A percentile compares a stretch with the other conserved stretches of the same genome.
Evolutionary conservation across 2,797 vertebrate species (phyloP).

Genomic region (Galaxias olidus): DNA sequence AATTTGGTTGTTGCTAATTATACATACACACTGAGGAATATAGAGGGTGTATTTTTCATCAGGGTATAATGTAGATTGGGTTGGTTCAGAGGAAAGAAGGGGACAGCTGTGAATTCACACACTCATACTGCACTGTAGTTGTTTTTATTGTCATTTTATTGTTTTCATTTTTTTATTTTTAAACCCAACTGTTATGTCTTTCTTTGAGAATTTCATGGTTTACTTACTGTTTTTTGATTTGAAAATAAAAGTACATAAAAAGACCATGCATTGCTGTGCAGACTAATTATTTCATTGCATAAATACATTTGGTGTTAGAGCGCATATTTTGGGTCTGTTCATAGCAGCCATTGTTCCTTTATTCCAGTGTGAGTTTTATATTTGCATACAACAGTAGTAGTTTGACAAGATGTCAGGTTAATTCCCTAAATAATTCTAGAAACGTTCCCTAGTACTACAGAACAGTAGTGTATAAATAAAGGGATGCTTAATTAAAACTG

Average conservation of each 20-base stretch:
- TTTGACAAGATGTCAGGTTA: too few relatives aligned
- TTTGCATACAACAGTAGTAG: too few relatives aligned
- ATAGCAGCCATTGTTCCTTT: too few relatives aligned
- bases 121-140: conserved; percentile 74
- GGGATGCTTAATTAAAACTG: too few relatives aligned
- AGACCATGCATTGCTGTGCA: conserved; percentile 26
- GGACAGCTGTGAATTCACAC: conserved; percentile 64
- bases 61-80: neutral
- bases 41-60: conserved; percentile 3
- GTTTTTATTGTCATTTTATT: conserved; percentile 28
- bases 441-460: too few relatives aligned
- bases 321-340: too few relatives aligned
- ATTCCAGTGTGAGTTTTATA: too few relatives aligned
- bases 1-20: too few relatives aligned
- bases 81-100: conserved; percentile 14
- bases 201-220: conserved; percentile 45
- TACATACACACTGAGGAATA: neutral
- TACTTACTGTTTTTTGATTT: conserved; percentile 40
- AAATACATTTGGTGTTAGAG: too few relatives aligned
- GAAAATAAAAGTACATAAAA: conserved; percentile 52
- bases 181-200: conserved; percentile 39
- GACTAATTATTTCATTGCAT: conserved; percentile 13
- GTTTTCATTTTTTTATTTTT: conserved; percentile 18
- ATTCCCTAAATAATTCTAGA: too few relatives aligned
- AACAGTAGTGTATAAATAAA: too few relatives aligned